phyloP scores from a whole-genome alignment of 2,888 invertebrate genomes.

The Caenorhabditis becei region DNA sequence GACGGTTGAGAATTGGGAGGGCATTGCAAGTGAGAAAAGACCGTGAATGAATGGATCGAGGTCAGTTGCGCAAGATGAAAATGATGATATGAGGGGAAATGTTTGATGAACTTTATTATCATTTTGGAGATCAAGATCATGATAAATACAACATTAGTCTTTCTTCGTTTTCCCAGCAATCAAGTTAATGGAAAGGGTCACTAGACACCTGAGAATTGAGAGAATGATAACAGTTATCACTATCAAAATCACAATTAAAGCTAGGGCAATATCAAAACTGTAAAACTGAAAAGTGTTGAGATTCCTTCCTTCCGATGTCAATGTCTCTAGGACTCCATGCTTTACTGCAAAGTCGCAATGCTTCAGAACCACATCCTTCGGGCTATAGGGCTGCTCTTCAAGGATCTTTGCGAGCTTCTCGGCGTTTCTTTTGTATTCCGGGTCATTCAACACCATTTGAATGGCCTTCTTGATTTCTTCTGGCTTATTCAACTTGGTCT shows the following conservation, averaged over 20 bases:
- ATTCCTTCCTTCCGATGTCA: slow-evolving; percentile 54
- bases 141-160: no score
- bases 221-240: not conserved
- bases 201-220: not conserved
- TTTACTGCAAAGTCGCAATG: slow-evolving; percentile 46
- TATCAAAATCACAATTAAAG: not conserved
- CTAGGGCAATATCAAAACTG: slow-evolving; percentile 34
- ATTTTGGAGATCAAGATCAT: no score
- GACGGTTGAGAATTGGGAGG: no score
- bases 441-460: slow-evolving; percentile 29
- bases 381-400: slow-evolving; percentile 20
- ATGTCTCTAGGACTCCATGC: slow-evolving; percentile 31
- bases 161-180: slow-evolving; percentile 1
- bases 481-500: slow-evolving; percentile 31
- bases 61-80: no score
- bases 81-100: no score
- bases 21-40: no score
- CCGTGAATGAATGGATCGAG: no score
- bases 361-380: slow-evolving; percentile 46
- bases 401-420: slow-evolving; percentile 29
- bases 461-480: slow-evolving; percentile 43
- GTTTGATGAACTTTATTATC: no score
- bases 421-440: slow-evolving; percentile 24
- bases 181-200: no score
- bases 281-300: slow-evolving; percentile 60